Percentiles rank a stretch among this genome's conserved stretches.
Conservation (phyloP, 2,888 invertebrate species). For the Protophormia terraenovae region DNA sequence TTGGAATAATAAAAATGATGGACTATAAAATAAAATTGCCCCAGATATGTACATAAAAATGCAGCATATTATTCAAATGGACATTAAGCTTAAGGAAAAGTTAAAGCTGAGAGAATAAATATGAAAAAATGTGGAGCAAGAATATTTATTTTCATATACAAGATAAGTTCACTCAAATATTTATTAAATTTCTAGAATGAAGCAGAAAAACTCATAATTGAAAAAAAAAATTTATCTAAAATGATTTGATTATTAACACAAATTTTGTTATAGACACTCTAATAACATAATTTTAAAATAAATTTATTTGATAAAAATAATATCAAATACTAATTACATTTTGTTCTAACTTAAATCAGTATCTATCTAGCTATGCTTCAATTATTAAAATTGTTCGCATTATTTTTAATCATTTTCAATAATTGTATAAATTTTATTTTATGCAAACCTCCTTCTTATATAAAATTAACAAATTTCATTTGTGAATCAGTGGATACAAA, state of each 20-base stretch:
- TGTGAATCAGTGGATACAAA: background rate
- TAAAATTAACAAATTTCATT: background rate
- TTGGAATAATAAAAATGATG: background rate
- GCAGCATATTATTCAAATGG: constrained; percentile 25
- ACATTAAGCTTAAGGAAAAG: constrained; percentile 40
- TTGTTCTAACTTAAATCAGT: background rate
- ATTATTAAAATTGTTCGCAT: background rate
- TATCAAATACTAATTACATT: background rate
- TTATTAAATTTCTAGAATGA: no score
- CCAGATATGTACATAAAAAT: constrained; percentile 22
- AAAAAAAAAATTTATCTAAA: no score
- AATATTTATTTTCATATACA: no score
- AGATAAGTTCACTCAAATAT: no score
- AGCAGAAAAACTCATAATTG: no score
- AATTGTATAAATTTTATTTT: background rate
- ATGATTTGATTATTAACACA: no score
- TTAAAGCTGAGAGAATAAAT: constrained; percentile 11
- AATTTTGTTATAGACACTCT: no score
- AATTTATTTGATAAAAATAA: no score
- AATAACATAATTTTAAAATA: no score
- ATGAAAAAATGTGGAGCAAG: background rate
- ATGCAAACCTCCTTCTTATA: background rate
- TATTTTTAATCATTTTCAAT: background rate
- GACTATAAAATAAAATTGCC: constrained; percentile 25
- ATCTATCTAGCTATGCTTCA: background rate